Percentiles rank a stretch among this genome's conserved stretches.
These are phyloP conservation scores for Fragum sueziense DNA, from an alignment of 2,888 invertebrate genomes.

Conservation along the genomic window DNA sequence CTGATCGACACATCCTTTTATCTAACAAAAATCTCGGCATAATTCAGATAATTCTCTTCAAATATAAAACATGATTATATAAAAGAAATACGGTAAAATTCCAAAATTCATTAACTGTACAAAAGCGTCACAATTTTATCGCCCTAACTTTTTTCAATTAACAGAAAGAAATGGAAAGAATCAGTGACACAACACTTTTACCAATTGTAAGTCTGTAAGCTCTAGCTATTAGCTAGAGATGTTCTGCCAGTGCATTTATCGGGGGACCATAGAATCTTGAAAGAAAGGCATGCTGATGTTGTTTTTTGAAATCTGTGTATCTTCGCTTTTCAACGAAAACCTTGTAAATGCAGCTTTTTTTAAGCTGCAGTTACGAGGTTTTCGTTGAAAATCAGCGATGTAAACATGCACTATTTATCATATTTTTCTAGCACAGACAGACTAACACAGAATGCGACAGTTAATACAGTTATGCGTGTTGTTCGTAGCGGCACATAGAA, in stretches of 20 bases:
- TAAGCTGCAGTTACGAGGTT: too few relatives aligned
- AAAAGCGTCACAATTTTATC: not conserved
- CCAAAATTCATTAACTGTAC: not conserved
- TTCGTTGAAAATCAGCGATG: too few relatives aligned
- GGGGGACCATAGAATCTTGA: too few relatives aligned
- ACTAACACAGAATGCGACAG: not conserved
- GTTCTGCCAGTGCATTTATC: too few relatives aligned
- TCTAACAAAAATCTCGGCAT: not conserved
- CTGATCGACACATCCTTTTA: not conserved
- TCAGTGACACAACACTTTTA: not conserved
- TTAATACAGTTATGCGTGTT: slow-evolving; percentile 3
- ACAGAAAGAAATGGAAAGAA: not conserved
- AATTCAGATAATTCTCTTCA: not conserved
- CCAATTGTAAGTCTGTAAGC: not conserved
- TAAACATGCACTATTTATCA: too few relatives aligned
- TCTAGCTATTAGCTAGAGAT: too few relatives aligned
- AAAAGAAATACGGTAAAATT: not conserved
- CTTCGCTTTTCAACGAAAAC: too few relatives aligned
- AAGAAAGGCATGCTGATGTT: too few relatives aligned
- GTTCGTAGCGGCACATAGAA: not conserved
- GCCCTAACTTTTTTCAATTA: not conserved
- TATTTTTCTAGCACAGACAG: not conserved
- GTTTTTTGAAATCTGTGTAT: too few relatives aligned
- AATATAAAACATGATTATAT: not conserved
- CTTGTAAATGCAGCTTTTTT: too few relatives aligned